These are phyloP conservation scores for Andrena camellia DNA, from an alignment of 2,888 invertebrate genomes.

Conservation along the genomic window DNA sequence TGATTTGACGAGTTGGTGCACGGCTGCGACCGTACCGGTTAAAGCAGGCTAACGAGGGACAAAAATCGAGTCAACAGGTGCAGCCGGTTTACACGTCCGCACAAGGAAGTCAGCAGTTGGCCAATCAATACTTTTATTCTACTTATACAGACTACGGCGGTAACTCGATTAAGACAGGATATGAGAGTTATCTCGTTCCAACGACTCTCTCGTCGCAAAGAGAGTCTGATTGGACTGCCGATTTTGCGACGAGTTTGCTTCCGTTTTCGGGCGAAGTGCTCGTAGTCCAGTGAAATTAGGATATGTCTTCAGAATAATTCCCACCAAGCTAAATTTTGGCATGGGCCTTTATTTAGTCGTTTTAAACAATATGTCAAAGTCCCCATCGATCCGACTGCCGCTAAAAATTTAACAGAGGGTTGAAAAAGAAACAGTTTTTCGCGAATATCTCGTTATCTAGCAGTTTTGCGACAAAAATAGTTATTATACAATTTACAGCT, in stretches of 20 bases:
- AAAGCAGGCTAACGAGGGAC: neutral
- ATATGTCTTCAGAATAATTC: no score
- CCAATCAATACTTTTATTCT: constrained; percentile 62
- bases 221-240: constrained; percentile 51
- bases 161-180: constrained; percentile 71
- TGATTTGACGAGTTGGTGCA: constrained; percentile 35
- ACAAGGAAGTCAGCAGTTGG: neutral
- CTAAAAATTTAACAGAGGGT: no score
- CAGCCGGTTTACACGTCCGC: no score
- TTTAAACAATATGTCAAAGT: no score
- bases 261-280: constrained; percentile 68
- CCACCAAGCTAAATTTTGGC: no score
- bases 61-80: neutral
- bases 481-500: no score
- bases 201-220: constrained; percentile 26
- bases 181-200: constrained; percentile 71
- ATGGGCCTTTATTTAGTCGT: no score
- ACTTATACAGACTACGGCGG: constrained; percentile 69
- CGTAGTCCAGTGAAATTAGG: no score
- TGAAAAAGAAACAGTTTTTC: no score
- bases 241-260: constrained; percentile 60
- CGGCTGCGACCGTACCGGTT: constrained; percentile 39
- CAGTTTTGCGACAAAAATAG: no score
- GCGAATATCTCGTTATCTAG: no score
- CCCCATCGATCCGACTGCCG: no score